Base-by-base conservation (phyloP, 2,888 invertebrate species). In the Archaeoteleia sp. region DNA sequence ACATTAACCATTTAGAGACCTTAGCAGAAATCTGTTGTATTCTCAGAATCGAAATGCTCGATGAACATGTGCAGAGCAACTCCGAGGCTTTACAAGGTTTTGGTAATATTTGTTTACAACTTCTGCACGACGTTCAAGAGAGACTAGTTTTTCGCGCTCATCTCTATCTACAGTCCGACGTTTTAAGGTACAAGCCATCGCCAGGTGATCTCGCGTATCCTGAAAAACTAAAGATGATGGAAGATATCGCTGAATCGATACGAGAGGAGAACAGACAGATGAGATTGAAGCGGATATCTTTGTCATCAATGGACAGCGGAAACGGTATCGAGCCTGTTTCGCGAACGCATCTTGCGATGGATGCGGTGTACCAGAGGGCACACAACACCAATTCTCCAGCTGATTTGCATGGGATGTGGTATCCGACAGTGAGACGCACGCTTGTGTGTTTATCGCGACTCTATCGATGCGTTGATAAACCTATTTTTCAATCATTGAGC, bases 361-460 rank as follows among this genome's bases (percentile, higher is more conserved):
- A 83, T 61, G 78, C 82, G 6, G 72, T 82, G 23, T 76, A 80
- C 25, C 80, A 82, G 9, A 79, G 78, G 55, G 72, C 61, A 76
- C 87, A 8, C n/a, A 78, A 81, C 68, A 74, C 85, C 83, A 92
- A 92, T 80, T 95, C 95, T 0, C 95, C 97, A 0, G 96, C 98
- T 0, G 98, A 99, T 87, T 88, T 98, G 23, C 98, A 98, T 86
- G 99, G 98, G 15, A 97, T 99, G 97, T 99, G 99, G 99, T 99
- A 98, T 86, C 99, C 99, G 0, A 97, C 96, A 0, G 97, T 99
- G 0, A 89, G 98, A 10, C 88, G 99, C 35, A 97, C 98, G 0
- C 86, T 99, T 10, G 95, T 98, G 12, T 98, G 97, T 68, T 87
- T 99, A 1, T 98, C 98, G 0, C 92, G 98, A 65, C 88, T 97